phyloP scores from a whole-genome alignment of 2,797 vertebrate genomes.

The Hapalemur alaotrensis region DNA sequence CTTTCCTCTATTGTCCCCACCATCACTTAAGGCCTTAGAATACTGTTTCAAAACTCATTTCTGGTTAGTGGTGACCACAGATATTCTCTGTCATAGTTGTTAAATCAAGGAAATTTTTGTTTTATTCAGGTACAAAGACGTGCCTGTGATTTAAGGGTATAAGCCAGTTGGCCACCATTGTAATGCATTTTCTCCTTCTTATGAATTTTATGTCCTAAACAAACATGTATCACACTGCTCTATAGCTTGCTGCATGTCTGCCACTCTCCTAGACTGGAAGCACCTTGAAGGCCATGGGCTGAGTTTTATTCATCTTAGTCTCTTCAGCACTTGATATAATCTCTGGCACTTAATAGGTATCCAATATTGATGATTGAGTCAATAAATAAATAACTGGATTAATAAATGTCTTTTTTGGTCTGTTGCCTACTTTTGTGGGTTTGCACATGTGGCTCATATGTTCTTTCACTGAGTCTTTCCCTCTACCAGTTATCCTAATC shows the following conservation, averaged over 20 bases:
- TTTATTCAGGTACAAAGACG: not conserved
- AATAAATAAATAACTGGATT: not conserved
- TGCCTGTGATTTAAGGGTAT: not conserved
- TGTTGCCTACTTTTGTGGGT: not conserved
- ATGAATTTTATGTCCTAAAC: not conserved
- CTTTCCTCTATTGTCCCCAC: not conserved
- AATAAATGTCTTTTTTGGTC: not conserved
- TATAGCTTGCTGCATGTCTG: not conserved
- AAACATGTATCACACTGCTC: not conserved
- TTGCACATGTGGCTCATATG: not conserved
- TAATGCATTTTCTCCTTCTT: not conserved
- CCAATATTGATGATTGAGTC: not conserved
- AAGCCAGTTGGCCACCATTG: not conserved
- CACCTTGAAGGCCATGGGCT: not conserved
- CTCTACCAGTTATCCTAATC: not conserved
- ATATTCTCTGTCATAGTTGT: not conserved
- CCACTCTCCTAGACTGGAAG: not conserved
- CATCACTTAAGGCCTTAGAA: not conserved
- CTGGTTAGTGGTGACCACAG: not conserved
- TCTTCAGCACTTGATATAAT: not conserved
- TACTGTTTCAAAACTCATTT: not conserved
- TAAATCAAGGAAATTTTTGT: too few relatives aligned
- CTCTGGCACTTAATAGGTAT: not conserved
- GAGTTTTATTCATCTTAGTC: not conserved
- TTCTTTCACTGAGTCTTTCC: not conserved